Evolutionary conservation across 2,888 invertebrate genomes (phyloP).

Genomic region (Stenodera caucasica): DNA sequence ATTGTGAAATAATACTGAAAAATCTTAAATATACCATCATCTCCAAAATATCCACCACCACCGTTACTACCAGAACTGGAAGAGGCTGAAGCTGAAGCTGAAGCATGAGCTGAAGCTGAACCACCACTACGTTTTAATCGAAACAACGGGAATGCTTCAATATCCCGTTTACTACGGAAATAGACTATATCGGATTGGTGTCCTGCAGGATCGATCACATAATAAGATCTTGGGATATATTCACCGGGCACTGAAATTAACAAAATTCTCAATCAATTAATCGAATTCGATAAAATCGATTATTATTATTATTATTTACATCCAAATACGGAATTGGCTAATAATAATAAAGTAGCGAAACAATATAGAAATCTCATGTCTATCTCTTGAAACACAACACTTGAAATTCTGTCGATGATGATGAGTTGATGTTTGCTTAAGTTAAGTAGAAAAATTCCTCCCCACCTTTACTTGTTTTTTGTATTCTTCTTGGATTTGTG

Average conservation of each 20-base stretch:
- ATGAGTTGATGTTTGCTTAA: constrained; percentile 7
- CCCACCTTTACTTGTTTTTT: constrained; percentile 15
- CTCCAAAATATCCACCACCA: constrained; percentile 14
- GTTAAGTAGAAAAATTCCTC: constrained; percentile 12
- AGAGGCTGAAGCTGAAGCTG: constrained; percentile 28
- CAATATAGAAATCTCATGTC: neutral
- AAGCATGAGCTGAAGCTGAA: constrained; percentile 26
- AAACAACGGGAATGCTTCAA: constrained; percentile 32
- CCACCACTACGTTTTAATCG: constrained; percentile 36
- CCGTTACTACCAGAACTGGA: constrained; percentile 16
- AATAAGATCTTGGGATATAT: constrained; percentile 64
- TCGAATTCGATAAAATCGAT: too few species aligned
- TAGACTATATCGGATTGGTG: constrained; percentile 56
- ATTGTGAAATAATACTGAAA: too few species aligned
- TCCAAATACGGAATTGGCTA: neutral
- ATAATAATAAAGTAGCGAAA: neutral
- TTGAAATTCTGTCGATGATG: constrained; percentile 1
- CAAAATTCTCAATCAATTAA: too few species aligned
- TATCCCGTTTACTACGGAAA: constrained; percentile 41
- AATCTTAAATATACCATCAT: too few species aligned
- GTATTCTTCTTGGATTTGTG: constrained; percentile 12
- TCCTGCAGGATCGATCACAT: constrained; percentile 61
- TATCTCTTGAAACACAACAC: neutral
- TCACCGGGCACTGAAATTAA: constrained; percentile 58
- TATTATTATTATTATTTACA: too few species aligned